Conservation (phyloP, 2,888 invertebrate genomes). For the Hirtodrosophila alboralis region DNA sequence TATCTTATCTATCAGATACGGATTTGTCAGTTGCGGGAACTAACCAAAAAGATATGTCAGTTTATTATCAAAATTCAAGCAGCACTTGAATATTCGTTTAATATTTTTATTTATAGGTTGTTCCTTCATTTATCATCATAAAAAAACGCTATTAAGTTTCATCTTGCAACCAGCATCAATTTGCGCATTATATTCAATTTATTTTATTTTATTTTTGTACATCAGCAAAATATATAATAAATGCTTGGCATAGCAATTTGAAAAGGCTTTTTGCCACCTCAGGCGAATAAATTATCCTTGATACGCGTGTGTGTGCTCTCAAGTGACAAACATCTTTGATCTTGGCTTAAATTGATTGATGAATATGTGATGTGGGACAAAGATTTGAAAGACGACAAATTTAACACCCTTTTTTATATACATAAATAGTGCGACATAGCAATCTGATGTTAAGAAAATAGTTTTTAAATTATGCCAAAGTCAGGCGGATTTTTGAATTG, state of each 20-base stretch:
- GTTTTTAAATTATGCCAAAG: too few relatives aligned
- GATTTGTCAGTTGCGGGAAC: neutral
- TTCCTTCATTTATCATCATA: slow-evolving; percentile 28
- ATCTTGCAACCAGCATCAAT: slow-evolving; percentile 39
- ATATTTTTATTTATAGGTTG: too few relatives aligned
- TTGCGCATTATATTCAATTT: slow-evolving; percentile 45
- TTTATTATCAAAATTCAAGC: neutral
- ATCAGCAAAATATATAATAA: slow-evolving; percentile 11
- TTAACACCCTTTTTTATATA: too few relatives aligned
- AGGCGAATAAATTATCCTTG: slow-evolving; percentile 30
- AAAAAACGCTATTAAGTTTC: neutral
- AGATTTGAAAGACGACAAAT: slow-evolving; percentile 35
- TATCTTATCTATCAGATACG: slow-evolving; percentile 14
- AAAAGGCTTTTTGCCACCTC: slow-evolving; percentile 11
- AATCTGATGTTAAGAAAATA: too few relatives aligned
- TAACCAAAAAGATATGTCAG: too few relatives aligned
- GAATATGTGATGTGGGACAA: slow-evolving; percentile 40
- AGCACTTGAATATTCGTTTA: neutral
- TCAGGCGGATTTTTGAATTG: too few relatives aligned
- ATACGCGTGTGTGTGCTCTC: slow-evolving; percentile 21
- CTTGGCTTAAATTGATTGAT: slow-evolving; percentile 66
- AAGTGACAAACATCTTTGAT: slow-evolving; percentile 44
- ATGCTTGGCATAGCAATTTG: slow-evolving; percentile 49
- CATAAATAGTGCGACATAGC: too few relatives aligned
- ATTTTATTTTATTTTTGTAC: slow-evolving; percentile 23